phyloP scores from a whole-genome alignment of 2,797 vertebrate species.

The Lindbergichthys nudifrons region DNA sequence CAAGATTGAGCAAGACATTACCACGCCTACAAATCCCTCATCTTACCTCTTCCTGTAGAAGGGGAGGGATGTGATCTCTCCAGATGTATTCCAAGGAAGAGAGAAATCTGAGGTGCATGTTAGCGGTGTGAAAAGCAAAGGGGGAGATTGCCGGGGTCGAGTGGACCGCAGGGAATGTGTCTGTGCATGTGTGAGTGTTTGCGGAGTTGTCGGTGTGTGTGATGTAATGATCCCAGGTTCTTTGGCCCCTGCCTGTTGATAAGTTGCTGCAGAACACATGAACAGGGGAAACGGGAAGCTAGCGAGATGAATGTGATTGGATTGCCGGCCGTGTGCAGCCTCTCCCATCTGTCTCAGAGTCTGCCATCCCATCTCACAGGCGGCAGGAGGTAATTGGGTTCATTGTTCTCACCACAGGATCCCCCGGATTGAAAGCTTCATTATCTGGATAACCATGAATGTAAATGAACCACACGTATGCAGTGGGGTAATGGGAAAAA shows the following conservation, averaged over 20 bases:
- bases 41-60: slow-evolving; percentile 34
- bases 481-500: slow-evolving; percentile 85
- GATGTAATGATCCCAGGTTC: slow-evolving; percentile 80
- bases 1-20: slow-evolving; percentile 68
- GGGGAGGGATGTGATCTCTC: slow-evolving; percentile 58
- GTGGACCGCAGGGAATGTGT: slow-evolving; percentile 58
- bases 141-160: slow-evolving; percentile 32
- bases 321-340: slow-evolving; percentile 86
- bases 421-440: slow-evolving; percentile 90
- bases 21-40: slow-evolving; percentile 36
- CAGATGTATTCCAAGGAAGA: slow-evolving; percentile 51
- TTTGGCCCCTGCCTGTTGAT: slow-evolving; percentile 85
- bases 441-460: slow-evolving; percentile 92
- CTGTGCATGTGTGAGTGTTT: slow-evolving; percentile 54
- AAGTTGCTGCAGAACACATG: slow-evolving; percentile 82
- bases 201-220: slow-evolving; percentile 61
- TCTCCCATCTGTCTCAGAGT: slow-evolving; percentile 90
- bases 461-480: slow-evolving; percentile 88
- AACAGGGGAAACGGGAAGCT: slow-evolving; percentile 78
- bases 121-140: slow-evolving; percentile 16
- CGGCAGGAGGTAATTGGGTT: slow-evolving; percentile 91
- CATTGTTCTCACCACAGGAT: slow-evolving; percentile 91
- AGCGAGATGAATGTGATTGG: slow-evolving; percentile 89
- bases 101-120: slow-evolving; percentile 54
- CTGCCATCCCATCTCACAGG: slow-evolving; percentile 89